Evolutionary conservation across 2,797 vertebrate species (phyloP).

Genomic region (Vespertilio murinus): DNA sequence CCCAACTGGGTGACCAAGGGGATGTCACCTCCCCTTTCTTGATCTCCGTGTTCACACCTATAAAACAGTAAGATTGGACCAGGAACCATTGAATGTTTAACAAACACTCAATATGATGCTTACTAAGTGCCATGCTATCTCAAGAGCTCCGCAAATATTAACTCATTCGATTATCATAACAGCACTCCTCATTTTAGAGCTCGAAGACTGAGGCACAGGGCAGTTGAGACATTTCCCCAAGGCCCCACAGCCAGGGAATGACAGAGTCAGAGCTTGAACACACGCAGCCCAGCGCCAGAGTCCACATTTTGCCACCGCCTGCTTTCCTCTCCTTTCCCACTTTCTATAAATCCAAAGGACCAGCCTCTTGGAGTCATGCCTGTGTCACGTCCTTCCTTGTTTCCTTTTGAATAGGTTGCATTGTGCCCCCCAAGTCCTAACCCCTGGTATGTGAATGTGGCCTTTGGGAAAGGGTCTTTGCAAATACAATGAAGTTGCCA

Average conservation of each 20-base stretch:
- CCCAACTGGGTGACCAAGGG: background rate
- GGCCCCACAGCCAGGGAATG: background rate
- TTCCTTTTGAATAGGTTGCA: background rate
- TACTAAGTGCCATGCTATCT: background rate
- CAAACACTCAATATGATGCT: background rate
- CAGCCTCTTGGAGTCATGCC: background rate
- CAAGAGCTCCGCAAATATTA: background rate
- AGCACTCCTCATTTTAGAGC: background rate
- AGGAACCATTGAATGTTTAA: background rate
- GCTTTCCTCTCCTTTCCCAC: background rate
- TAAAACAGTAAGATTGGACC: background rate
- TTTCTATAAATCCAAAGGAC: background rate
- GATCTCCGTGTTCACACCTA: background rate
- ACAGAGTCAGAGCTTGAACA: background rate
- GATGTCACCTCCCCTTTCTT: background rate
- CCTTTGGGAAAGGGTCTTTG: background rate
- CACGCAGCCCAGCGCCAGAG: background rate
- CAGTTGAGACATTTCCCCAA: background rate
- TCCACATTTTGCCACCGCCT: background rate
- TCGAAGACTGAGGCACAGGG: background rate
- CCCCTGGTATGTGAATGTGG: background rate
- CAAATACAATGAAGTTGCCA: background rate
- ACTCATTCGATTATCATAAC: background rate
- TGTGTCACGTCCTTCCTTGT: background rate
- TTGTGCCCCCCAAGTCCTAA: background rate